Base-by-base conservation (phyloP, 2,113 vertebrate species). In the Salvator merianae region DNA sequence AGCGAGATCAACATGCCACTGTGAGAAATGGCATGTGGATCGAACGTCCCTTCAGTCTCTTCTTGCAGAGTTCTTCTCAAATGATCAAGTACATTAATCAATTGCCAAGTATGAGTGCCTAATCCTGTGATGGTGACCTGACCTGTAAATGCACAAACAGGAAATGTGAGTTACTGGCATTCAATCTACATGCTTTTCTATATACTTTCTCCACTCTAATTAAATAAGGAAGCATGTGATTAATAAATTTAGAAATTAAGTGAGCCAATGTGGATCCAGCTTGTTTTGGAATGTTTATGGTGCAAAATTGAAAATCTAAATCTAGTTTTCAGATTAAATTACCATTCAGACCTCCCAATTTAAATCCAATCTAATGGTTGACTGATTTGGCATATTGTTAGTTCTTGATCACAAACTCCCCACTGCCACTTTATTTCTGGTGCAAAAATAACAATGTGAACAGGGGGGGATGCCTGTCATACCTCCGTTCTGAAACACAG, bases 381-480 rank as follows among this genome's bases (percentile, higher is more conserved):
- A 81, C 62, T 4, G 18, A 32, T 75, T 59, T 26, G 26, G 85
- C 86, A 84, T 82, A 77, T 68, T 63, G 1, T 76, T 79, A 30
- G 28, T 53, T 76, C 77, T 83, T 5, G 4, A n/a, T 84, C 82
- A 68, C 0, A 0, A 59, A 80, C 55, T 89, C 68, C 6, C 65
- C n/a, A 30, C 30, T 36, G 28, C 20, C 34, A 16, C 74, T 86
- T 88, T 92, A 88, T 92, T 87, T 91, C 30, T 16, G 72, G 36
- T 73, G 40, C 78, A 59, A 53, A 89, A 89, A 90, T 90, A 90
- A 77, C 32, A 84, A 79, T 76, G 82, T 78, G 79, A 82, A 89
- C 30, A 62, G 76, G 86, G 77, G 68, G 72, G 79, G 84, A 28
- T 50, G 38, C 84, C 91, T 86, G 22, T 87, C 83, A 86, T 94